Evolutionary conservation across 2,797 vertebrate genomes (phyloP).

Genomic region (Acipenser ruthenus): DNA sequence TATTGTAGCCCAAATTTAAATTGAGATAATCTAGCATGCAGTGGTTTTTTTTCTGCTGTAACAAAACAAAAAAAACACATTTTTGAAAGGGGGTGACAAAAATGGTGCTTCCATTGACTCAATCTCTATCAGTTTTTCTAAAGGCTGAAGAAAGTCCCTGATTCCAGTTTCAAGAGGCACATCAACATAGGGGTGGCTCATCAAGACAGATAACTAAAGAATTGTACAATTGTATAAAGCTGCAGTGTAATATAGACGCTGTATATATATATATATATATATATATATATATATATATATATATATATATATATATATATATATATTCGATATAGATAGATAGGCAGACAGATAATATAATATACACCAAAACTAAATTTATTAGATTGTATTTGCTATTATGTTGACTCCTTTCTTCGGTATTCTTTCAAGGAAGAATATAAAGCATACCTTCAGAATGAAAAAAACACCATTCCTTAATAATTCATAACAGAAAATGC

Average conservation of each 20-base stretch:
- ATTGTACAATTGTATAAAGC: slow-evolving; percentile 11
- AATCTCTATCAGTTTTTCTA: slow-evolving; percentile 3
- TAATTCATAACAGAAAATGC: neutral
- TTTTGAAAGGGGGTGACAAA: neutral
- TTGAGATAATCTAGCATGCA: neutral
- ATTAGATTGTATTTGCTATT: too few species aligned
- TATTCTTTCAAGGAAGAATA: too few species aligned
- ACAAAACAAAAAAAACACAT: neutral
- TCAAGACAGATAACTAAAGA: neutral
- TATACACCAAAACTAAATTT: neutral
- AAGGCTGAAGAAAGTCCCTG: slow-evolving; percentile 8
- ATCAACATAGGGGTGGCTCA: neutral
- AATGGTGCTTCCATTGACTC: slow-evolving; percentile 1
- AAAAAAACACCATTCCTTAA: neutral
- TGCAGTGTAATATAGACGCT: slow-evolving; percentile 4
- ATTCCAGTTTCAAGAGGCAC: slow-evolving; percentile 8
- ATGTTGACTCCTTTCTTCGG: too few species aligned
- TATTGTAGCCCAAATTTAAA: neutral
- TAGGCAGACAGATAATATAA: neutral
- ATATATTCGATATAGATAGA: neutral
- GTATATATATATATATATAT: neutral
- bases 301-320: neutral
- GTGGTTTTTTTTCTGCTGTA: slow-evolving; percentile 5
- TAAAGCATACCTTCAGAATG: neutral
- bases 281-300: neutral